A percentile compares a stretch with the other conserved stretches of the same genome.
These are phyloP conservation scores for Cynopterus sphinx DNA, from an alignment of 2,797 vertebrate genomes.

Conservation along the genomic window DNA sequence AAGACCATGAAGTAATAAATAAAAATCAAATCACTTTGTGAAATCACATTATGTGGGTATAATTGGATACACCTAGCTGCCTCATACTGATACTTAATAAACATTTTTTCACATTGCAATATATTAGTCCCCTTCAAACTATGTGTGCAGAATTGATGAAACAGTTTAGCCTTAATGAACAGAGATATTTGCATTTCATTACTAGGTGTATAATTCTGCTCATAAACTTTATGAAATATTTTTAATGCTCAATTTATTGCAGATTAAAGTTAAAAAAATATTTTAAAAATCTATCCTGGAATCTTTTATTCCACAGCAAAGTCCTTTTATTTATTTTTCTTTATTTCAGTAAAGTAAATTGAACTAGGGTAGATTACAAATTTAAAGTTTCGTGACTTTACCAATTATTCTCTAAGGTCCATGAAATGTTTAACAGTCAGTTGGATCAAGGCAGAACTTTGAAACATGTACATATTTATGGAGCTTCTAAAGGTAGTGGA, in stretches of 20 bases:
- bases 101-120: conserved; percentile 78
- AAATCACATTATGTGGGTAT: conserved; percentile 72
- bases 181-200: conserved; percentile 84
- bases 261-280: conserved; percentile 75
- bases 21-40: conserved; percentile 74
- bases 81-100: conserved; percentile 82
- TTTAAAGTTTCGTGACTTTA: conserved; percentile 52
- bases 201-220: conserved; percentile 79
- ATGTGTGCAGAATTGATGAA: conserved; percentile 82
- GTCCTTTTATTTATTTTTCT: conserved; percentile 37
- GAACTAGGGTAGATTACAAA: conserved; percentile 48
- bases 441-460: conserved; percentile 36
- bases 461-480: conserved; percentile 49
- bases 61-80: conserved; percentile 78
- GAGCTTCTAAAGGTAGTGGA: conserved; percentile 26
- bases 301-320: conserved; percentile 54
- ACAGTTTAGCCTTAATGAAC: conserved; percentile 83
- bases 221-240: conserved; percentile 82
- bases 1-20: conserved; percentile 69
- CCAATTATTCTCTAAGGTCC: conserved; percentile 1
- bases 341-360: conserved; percentile 47
- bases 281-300: conserved; percentile 43
- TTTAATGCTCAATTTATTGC: conserved; percentile 78
- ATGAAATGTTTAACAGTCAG: conserved; percentile 37
- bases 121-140: conserved; percentile 78